Evolutionary conservation across 1,140 invertebrate species (phyloP), one percentile per base, ranked within the genome.

Genomic region (Octopus sinensis): DNA sequence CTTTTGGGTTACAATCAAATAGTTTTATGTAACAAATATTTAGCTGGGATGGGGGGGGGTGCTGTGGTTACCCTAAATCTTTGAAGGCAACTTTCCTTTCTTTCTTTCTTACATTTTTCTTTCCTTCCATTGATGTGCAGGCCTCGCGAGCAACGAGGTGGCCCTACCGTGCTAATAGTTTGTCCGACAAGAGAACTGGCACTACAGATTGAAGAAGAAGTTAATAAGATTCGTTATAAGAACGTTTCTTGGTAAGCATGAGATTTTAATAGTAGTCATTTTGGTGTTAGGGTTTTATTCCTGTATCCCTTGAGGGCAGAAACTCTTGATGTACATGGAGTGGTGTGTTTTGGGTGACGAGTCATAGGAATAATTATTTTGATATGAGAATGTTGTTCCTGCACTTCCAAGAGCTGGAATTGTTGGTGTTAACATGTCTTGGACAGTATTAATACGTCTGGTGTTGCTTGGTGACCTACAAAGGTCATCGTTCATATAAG

Each of bases 181-280:
- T 96, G 96, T 4, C 96, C 96, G 4, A 98, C 96, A 0, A 92
- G 96, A 87, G 96, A 98, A 91, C 90, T 98, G 54, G 96, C 96
- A 0, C 90, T 96, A 4, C 96, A 98, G 90, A 98, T 98, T 87
- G 94, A 97, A 86, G 84, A 82, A 73, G 96, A 98, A 92, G 94
- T 95, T 0, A 93, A 93, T 12, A 97, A 97, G 90, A 97, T 96
- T 88, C 91, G 93, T 4, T 97, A 96, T 85, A 93, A 92, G 86
- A 93, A 93, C 17, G 96, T 97, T 83, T 95, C 94, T 90, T 94
- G 95, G 94, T 95, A 91, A 92, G 80, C 56, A 54, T n/a, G 13
- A n/a, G 13, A 9, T 79, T 77, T 53, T 43, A 43, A 3, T 43
- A 43, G 30, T 1, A 43, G 30, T 43, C 30, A 43, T 43, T 43